Conservation (phyloP, 2,888 invertebrate genomes). For the Leucoma salicis region DNA sequence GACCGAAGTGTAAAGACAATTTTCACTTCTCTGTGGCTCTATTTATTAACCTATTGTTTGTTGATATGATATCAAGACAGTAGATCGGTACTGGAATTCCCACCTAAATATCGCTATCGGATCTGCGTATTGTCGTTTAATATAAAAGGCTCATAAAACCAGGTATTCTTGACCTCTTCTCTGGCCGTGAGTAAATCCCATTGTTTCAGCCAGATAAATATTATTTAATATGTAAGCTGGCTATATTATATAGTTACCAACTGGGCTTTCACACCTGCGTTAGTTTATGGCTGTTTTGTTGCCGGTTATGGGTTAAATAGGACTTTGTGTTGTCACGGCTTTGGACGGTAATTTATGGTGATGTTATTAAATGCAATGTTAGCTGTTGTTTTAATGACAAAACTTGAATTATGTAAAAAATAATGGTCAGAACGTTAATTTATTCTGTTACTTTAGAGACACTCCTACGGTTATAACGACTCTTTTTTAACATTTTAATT, state of each 20-base stretch:
- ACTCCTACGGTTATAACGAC: no score
- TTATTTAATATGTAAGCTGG: constrained; percentile 35
- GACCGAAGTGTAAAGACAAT: neutral
- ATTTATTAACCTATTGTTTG: neutral
- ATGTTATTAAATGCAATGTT: neutral
- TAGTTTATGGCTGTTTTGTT: constrained; percentile 13
- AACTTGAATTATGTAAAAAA: no score
- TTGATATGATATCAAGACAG: neutral
- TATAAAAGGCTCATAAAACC: constrained; percentile 4
- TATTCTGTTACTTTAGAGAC: no score
- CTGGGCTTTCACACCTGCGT: constrained; percentile 28
- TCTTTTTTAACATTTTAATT: no score
- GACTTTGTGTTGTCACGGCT: constrained; percentile 2
- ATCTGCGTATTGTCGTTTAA: constrained; percentile 1
- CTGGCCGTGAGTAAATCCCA: constrained; percentile 34
- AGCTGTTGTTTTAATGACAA: neutral
- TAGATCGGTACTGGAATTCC: neutral
- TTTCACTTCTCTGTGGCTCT: neutral
- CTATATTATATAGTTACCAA: constrained; percentile 14
- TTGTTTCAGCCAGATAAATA: constrained; percentile 37
- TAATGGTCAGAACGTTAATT: no score
- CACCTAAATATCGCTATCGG: neutral
- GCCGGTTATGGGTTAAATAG: constrained; percentile 6
- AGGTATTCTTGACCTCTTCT: constrained; percentile 25
- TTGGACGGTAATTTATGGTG: neutral